Evolutionary conservation across 2,113 vertebrate genomes (phyloP).

Genomic region (Nansenia antarctica): DNA sequence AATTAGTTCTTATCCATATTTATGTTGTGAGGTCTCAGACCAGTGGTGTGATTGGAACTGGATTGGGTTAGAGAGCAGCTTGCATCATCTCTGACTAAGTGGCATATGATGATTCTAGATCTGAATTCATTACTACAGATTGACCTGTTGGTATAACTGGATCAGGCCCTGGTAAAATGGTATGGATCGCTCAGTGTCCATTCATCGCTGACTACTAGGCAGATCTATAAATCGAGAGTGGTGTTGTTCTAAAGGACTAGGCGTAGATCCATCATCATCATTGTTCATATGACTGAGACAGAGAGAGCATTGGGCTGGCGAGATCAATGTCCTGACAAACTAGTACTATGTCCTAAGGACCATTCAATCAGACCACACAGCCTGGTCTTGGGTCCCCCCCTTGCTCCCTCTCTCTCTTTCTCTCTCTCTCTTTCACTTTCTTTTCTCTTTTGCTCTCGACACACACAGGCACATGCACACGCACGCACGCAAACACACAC

Average conservation of each 20-base stretch:
- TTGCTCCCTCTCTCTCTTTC: too few relatives aligned
- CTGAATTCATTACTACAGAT: conserved; percentile 24
- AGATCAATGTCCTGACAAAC: conserved; percentile 18
- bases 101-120: conserved; percentile 13
- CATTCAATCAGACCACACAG: too few relatives aligned
- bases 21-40: conserved; percentile 16
- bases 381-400: too few relatives aligned
- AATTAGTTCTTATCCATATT: conserved; percentile 36
- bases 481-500: too few relatives aligned
- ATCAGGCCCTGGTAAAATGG: conserved; percentile 10
- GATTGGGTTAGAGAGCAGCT: conserved; percentile 12
- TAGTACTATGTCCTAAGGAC: too few relatives aligned
- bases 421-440: too few relatives aligned
- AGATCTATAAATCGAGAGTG: too few relatives aligned
- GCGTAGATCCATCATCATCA: background rate
- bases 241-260: background rate
- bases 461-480: too few relatives aligned
- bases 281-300: conserved; percentile 4
- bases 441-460: too few relatives aligned
- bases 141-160: conserved; percentile 52
- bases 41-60: conserved; percentile 32
- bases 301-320: conserved; percentile 35
- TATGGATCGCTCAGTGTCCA: conserved; percentile 2
- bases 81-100: conserved; percentile 8
- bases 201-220: conserved; percentile 2